phyloP scores from a whole-genome alignment of 1,140 invertebrate genomes.

The Atopsyche davidsoni region DNA sequence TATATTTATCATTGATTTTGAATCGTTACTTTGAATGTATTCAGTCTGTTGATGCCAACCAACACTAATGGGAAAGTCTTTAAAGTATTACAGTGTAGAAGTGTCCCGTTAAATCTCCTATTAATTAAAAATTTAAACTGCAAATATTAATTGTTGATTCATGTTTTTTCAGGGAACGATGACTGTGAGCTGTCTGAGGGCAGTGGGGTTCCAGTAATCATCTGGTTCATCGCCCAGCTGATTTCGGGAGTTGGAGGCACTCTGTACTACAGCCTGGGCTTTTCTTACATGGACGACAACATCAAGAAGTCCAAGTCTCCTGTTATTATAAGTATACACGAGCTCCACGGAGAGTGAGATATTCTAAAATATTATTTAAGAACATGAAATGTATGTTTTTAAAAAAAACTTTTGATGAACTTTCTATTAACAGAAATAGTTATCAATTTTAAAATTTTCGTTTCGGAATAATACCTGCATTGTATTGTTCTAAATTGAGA shows the following conservation, averaged over 20 bases:
- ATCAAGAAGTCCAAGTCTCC: conserved; percentile 65
- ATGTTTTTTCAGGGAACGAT: conserved; percentile 19
- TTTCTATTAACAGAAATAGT: conserved; percentile 4
- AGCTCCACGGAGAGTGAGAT: too few relatives aligned
- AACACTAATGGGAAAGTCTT: too few relatives aligned
- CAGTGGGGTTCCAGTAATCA: conserved; percentile 52
- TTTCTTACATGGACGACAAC: conserved; percentile 68
- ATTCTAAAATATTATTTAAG: too few relatives aligned
- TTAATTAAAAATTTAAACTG: too few relatives aligned
- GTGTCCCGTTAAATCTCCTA: too few relatives aligned
- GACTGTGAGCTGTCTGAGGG: conserved; percentile 52
- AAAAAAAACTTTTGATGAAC: too few relatives aligned
- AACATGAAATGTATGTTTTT: too few relatives aligned
- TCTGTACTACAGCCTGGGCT: conserved; percentile 59
- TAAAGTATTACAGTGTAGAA: too few relatives aligned
- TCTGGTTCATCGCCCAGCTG: conserved; percentile 59
- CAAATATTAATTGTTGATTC: conserved; percentile 7
- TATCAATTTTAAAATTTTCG: not conserved
- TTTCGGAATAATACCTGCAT: not conserved
- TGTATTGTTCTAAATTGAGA: not conserved
- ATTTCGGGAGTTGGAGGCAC: conserved; percentile 62
- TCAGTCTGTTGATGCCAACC: too few relatives aligned
- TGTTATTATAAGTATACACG: conserved; percentile 54
- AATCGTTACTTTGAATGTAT: too few relatives aligned
- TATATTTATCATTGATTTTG: too few relatives aligned